Evolutionary conservation across 2,797 vertebrate genomes (phyloP).

Genomic region (Cetoscarus ocellatus): DNA sequence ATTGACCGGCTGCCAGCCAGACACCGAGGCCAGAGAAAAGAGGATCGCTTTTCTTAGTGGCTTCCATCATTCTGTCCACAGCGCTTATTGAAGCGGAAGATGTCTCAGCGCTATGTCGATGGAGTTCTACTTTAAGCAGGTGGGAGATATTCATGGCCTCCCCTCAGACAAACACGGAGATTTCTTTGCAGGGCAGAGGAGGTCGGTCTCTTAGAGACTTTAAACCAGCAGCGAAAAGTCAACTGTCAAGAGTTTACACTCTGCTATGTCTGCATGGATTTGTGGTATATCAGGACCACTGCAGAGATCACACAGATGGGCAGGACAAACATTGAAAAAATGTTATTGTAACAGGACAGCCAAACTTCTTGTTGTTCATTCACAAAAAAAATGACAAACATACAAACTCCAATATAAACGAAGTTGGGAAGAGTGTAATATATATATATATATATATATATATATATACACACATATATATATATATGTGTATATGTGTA

Average conservation of each 20-base stretch:
- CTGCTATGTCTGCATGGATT: slow-evolving; percentile 3
- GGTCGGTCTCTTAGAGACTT: slow-evolving; percentile 40
- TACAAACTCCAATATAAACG: no score
- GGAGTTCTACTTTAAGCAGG: slow-evolving; percentile 42
- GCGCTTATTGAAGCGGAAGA: slow-evolving; percentile 53
- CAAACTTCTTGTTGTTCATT: no score
- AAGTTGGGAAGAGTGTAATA: no score
- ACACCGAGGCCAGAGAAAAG: slow-evolving; percentile 54
- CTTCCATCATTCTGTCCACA: slow-evolving; percentile 71
- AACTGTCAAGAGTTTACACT: slow-evolving; percentile 31
- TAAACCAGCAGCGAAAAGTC: slow-evolving; percentile 44
- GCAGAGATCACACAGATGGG: not conserved
- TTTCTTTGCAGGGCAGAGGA: slow-evolving; percentile 44
- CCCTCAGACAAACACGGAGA: slow-evolving; percentile 55
- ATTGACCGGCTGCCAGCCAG: slow-evolving; percentile 66
- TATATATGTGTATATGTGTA: no score
- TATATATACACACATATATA: no score
- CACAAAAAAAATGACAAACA: no score
- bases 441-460: no score
- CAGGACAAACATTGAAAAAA: not conserved
- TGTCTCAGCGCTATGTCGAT: slow-evolving; percentile 55
- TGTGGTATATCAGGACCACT: not conserved
- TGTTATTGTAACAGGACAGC: not conserved
- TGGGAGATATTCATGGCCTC: slow-evolving; percentile 55
- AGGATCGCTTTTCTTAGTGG: slow-evolving; percentile 53